These are phyloP conservation scores for Sebastes ruberrimus DNA, from an alignment of 2,797 vertebrate genomes.

Conservation along the genomic window DNA sequence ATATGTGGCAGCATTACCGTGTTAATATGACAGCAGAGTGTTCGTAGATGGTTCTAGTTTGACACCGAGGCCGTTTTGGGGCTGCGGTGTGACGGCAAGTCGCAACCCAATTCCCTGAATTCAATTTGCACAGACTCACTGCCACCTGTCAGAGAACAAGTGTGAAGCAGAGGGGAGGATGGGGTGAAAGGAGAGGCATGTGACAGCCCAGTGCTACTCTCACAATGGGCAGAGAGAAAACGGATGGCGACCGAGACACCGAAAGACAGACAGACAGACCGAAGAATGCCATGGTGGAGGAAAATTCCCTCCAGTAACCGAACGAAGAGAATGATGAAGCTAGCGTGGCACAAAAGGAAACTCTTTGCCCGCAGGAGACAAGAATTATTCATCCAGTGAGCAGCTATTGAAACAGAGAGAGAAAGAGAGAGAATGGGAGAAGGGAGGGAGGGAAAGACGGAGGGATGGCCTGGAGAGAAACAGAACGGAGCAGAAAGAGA, in stretches of 20 bases:
- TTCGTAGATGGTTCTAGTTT: conserved; percentile 21
- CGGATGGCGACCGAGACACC: background rate
- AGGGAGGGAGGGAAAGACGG: background rate
- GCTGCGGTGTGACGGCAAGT: conserved; percentile 40
- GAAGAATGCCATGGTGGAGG: conserved; percentile 10
- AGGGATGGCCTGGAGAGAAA: conserved; percentile 23
- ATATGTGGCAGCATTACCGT: conserved; percentile 32
- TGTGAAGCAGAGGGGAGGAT: conserved; percentile 43
- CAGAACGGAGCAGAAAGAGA: conserved; percentile 22
- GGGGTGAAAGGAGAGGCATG: conserved; percentile 59
- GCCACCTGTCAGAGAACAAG: conserved; percentile 62
- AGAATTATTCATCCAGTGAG: conserved; percentile 58
- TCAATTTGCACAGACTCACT: conserved; percentile 69
- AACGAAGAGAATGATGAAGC: conserved; percentile 16
- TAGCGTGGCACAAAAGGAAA: conserved; percentile 47
- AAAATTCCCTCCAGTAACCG: conserved; percentile 36
- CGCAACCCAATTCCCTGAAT: conserved; percentile 49
- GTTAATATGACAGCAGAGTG: conserved; percentile 39
- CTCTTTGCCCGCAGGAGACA: conserved; percentile 42
- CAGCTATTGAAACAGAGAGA: conserved; percentile 38
- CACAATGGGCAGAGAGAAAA: conserved; percentile 65
- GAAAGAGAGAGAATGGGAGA: conserved; percentile 11
- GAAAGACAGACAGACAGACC: conserved; percentile 2
- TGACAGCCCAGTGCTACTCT: conserved; percentile 68
- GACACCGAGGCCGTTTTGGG: conserved; percentile 34